A percentile compares a stretch with the other conserved stretches of the same genome.
Conservation (phyloP, 2,888 invertebrate species). For the Diarsia mendica region DNA sequence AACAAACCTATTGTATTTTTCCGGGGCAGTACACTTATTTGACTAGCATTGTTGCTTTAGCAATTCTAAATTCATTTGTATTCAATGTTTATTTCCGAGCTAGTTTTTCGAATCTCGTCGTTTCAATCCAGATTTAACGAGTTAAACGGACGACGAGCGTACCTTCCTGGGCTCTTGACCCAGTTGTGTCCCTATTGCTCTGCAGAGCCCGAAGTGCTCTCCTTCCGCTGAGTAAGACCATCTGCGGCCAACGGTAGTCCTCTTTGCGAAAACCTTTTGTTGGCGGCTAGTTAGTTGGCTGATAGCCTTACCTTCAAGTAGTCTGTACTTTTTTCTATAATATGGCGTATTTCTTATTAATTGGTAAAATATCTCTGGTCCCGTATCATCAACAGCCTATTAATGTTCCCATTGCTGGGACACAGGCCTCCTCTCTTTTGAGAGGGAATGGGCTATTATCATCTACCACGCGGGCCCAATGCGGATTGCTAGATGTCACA, state of each 20-base stretch:
- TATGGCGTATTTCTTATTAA: background rate
- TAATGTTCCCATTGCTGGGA: no score
- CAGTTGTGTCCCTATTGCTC: slow-evolving; percentile 44
- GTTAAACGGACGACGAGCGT: slow-evolving; percentile 39
- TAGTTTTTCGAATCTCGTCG: slow-evolving; percentile 36
- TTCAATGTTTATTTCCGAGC: slow-evolving; percentile 24
- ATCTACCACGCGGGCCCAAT: no score
- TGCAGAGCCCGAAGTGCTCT: slow-evolving; percentile 33
- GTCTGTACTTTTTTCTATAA: no score
- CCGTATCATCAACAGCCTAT: no score
- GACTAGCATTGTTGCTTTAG: background rate
- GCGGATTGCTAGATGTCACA: no score
- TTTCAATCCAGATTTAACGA: slow-evolving; percentile 42
- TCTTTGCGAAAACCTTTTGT: slow-evolving; percentile 19
- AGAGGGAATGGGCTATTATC: no score
- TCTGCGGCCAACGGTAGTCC: slow-evolving; percentile 23
- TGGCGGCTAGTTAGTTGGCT: background rate
- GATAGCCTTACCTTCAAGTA: background rate
- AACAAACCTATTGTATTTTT: background rate
- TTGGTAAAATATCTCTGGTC: background rate
- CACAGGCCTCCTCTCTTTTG: no score
- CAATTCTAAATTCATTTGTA: slow-evolving; percentile 4
- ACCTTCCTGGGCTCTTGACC: slow-evolving; percentile 57
- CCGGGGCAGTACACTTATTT: background rate
- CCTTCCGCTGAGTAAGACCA: slow-evolving; percentile 26